Base-by-base conservation (phyloP, 2,888 invertebrate genomes). In the Cephus spinipes region DNA sequence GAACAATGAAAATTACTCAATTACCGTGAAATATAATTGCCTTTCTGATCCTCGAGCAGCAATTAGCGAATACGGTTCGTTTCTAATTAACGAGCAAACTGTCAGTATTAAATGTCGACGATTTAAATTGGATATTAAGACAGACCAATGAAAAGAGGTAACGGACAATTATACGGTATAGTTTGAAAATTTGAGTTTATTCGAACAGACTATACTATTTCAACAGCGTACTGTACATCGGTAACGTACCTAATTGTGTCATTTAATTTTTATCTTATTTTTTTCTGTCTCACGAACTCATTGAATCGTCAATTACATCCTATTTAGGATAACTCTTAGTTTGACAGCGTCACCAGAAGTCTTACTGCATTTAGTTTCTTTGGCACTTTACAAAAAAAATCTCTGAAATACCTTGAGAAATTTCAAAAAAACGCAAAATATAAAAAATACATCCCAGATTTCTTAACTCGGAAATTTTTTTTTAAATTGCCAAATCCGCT, bases 31-130 rank as follows among this genome's bases (percentile, higher is more conserved):
- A 1, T 12, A 36, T 36, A 36, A 36, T 36, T 36, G 15, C 84
- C 85, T 90, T 88, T 81, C 83, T 80, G 84, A 87, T 87, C 87
- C 85, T 89, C 87, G 83, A 87, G 86, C 85, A 85, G 87, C 87
- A 88, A 88, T 89, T 88, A 88, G 87, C 87, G 86, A 84, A 85
- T 86, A 87, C 88, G 87, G 79, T 75, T 86, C 86, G 86, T 87
- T 88, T 88, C 88, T 89, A 90, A 89, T 90, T 89, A 89, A 88
- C 87, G 84, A 84, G 84, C 80, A 85, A 73, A 35, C 71, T 73
- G 33, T 31, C 71, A 32, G 23, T 71, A 32, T 6, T 32, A 30
- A 69, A 69, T 31, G 15, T 12, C n/a, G n/a, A 69, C n/a, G 69
- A 69, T 23, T 69, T 23, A 69, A 4, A 12, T 36, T 36, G 36